Evolutionary conservation across 2,113 vertebrate species (phyloP), one percentile per base, ranked within the genome.

Genomic region (Nycticebus coucang): DNA sequence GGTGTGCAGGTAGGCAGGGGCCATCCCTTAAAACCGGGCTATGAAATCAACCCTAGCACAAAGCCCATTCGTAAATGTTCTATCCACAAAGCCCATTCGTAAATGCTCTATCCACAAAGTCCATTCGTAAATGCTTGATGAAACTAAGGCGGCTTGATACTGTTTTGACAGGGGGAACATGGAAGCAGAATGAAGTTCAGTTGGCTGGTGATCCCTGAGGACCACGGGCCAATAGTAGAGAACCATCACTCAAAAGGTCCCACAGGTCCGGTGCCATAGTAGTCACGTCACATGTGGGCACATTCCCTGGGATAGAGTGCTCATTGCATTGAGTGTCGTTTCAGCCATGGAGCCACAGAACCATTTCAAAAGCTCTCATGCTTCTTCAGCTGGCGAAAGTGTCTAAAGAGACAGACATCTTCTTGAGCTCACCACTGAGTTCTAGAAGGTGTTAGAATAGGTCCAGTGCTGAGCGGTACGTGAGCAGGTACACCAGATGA

Each of bases 261-360:
- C 41, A 4, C 3, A 28, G 22, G 8, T 12, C 26, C 30, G 33
- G 1, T 3, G 37, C n/a, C 19, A 0, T 0, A 0, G 60, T 5
- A 7, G 4, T 10, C 62, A 3, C 3, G 15, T 4, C 6, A 33
- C 14, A 9, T 22, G 12, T 13, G 19, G 26, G 50, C 33, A 17
- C 0, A 5, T 28, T 50, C 50, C 5, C 0, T 4, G 50, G 35
- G 2, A 24, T 18, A 12, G 33, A 4, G 12, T 1, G 1, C 7
- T 1, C 66, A 79, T 18, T 62, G 22, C 14, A 1, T 0, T 37
- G 41, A 60, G 41, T 19, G 21, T 15, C 13, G 0, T 80, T 69
- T 93, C 26, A 2, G 45, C 26, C 59, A 12, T 8, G 66, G 28
- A 28, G 26, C n/a, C 2, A 2, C 45, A 30, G 19, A 60, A 24